Conservation (phyloP, 1,140 invertebrate genomes). For the Gryllus bimaculatus region DNA sequence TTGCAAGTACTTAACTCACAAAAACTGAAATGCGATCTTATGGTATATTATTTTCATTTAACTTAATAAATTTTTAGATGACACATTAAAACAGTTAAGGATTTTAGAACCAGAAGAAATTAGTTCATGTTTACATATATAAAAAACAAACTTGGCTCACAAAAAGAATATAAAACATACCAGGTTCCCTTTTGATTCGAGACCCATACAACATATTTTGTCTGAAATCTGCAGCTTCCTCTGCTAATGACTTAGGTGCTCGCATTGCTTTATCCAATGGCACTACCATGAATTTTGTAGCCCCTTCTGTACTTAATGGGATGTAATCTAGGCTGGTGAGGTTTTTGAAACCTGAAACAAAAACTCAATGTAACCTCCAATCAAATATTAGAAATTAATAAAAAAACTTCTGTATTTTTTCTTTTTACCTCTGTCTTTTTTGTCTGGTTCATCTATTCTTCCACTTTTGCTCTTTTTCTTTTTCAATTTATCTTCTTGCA, state of each 20-base stretch:
- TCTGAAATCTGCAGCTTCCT: slow-evolving; percentile 14
- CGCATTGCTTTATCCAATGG: slow-evolving; percentile 12
- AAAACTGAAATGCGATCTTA: not conserved
- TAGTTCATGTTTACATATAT: not conserved
- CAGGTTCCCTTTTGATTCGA: slow-evolving; percentile 13
- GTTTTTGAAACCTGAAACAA: slow-evolving; percentile 6
- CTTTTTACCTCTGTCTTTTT: not conserved
- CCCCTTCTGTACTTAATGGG: slow-evolving; percentile 10
- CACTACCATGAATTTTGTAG: slow-evolving; percentile 16
- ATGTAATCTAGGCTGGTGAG: slow-evolving; percentile 14
- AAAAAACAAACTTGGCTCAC: not conserved
- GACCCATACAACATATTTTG: slow-evolving; percentile 12
- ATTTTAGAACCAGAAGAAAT: not conserved
- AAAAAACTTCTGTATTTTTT: not conserved
- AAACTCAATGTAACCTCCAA: not conserved
- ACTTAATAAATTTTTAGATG: not conserved
- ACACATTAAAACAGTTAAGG: not conserved
- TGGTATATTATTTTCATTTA: not conserved
- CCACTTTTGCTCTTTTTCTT: slow-evolving; percentile 11
- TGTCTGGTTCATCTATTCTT: not conserved
- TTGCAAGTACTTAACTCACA: not conserved
- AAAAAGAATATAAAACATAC: not conserved
- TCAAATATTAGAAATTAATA: not conserved
- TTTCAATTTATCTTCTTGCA: not conserved
- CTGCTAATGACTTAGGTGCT: slow-evolving; percentile 13